Percentiles rank a stretch among this genome's conserved stretches.
Evolutionary conservation across 2,888 invertebrate species (phyloP).

Genomic region (Leucania comma): DNA sequence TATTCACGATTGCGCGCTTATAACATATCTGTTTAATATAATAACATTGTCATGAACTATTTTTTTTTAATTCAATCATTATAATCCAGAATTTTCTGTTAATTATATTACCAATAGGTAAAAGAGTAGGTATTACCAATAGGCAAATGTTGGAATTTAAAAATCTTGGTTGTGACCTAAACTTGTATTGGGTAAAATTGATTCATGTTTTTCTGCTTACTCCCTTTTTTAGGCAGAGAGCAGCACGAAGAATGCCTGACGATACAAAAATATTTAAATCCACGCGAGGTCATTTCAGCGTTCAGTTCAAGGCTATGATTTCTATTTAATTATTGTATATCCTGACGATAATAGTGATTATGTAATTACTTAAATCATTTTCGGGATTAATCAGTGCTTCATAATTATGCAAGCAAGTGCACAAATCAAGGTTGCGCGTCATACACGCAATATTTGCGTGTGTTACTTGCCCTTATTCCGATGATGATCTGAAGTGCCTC

Average conservation of each 20-base stretch:
- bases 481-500: constrained; percentile 21
- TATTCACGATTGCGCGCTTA: too few relatives aligned
- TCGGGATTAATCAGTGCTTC: constrained; percentile 33
- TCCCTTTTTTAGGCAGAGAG: neutral
- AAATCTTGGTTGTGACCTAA: neutral
- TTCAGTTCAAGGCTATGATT: constrained; percentile 47
- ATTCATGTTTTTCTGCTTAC: neutral
- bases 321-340: constrained; percentile 37
- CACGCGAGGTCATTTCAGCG: constrained; percentile 33
- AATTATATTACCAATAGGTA: neutral
- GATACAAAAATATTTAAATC: constrained; percentile 7
- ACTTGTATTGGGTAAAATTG: neutral
- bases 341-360: constrained; percentile 26
- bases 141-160: too few relatives aligned
- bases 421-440: constrained; percentile 33
- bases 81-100: neutral
- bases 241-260: too few relatives aligned
- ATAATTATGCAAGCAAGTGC: constrained; percentile 24
- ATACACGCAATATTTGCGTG: constrained; percentile 42
- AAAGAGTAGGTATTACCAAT: too few relatives aligned
- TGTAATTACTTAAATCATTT: constrained; percentile 35
- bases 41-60: too few relatives aligned
- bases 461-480: constrained; percentile 17
- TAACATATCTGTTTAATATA: too few relatives aligned
- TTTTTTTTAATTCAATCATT: too few relatives aligned